These are phyloP conservation scores for Ariopsis seemanni DNA, from an alignment of 2,113 vertebrate genomes.

Conservation along the genomic window DNA sequence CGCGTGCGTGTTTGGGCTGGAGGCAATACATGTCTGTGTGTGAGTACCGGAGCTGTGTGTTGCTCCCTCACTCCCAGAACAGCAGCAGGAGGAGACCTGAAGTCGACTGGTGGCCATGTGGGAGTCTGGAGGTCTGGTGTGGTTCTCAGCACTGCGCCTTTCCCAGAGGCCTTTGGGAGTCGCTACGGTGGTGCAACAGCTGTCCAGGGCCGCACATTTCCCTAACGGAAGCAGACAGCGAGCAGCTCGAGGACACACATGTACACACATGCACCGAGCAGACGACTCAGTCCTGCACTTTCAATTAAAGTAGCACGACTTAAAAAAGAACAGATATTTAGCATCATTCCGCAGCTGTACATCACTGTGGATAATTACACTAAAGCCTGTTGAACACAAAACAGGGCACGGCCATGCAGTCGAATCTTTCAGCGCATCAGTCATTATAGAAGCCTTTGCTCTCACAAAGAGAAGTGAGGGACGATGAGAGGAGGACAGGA, in stretches of 20 bases:
- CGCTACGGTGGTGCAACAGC: conserved; percentile 37
- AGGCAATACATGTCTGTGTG: background rate
- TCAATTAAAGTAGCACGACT: background rate
- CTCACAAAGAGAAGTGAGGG: conserved; percentile 29
- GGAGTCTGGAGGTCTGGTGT: conserved; percentile 25
- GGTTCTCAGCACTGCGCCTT: background rate
- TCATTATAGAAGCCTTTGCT: conserved; percentile 31
- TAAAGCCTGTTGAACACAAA: conserved; percentile 11
- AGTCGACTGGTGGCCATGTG: conserved; percentile 23
- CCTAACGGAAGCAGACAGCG: background rate
- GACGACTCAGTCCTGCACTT: background rate
- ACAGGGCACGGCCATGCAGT: background rate
- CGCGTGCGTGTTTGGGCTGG: conserved; percentile 16
- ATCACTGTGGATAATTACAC: conserved; percentile 25
- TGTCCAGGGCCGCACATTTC: conserved; percentile 25
- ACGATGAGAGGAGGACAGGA: conserved; percentile 36
- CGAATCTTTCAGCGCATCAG: conserved; percentile 32
- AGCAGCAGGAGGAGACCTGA: conserved; percentile 32
- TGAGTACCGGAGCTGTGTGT: background rate
- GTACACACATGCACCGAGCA: background rate
- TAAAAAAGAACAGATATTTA: background rate
- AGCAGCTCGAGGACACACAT: background rate
- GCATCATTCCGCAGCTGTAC: background rate
- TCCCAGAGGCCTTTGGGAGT: conserved; percentile 39
- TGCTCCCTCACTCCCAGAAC: conserved; percentile 25